Conservation (phyloP, 2,888 invertebrate species). For the Galeopsomyia nigrocyanea region DNA sequence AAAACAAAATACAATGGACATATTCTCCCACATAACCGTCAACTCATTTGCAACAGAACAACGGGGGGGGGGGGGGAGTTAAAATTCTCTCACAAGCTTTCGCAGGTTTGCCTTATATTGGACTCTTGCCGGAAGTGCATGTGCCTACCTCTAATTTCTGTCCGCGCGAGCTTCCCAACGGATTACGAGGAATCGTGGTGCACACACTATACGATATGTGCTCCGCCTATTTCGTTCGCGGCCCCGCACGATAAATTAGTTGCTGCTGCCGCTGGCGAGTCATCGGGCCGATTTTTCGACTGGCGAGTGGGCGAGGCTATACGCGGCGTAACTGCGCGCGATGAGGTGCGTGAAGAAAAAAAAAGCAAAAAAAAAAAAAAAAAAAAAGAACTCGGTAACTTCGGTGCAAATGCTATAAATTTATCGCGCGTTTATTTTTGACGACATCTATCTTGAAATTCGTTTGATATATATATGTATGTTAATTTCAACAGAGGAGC, state of each 20-base stretch:
- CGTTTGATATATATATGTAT: no score
- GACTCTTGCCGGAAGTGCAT: background rate
- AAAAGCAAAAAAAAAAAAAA: no score
- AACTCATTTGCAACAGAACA: slow-evolving; percentile 2
- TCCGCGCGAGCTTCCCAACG: background rate
- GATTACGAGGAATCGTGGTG: slow-evolving; percentile 1
- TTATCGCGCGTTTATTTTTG: no score
- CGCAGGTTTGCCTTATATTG: slow-evolving; percentile 4
- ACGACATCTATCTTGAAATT: no score
- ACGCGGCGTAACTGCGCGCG: background rate
- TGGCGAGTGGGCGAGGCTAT: slow-evolving; percentile 1
- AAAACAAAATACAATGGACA: background rate
- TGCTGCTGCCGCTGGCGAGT: slow-evolving; percentile 21
- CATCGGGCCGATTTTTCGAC: no score
- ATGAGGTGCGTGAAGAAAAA: background rate
- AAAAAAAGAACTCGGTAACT: no score
- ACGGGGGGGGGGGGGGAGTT: background rate
- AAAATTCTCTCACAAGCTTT: background rate
- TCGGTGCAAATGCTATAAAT: no score
- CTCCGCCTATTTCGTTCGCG: slow-evolving; percentile 40
- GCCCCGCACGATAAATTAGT: slow-evolving; percentile 38
- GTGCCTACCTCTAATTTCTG: no score
- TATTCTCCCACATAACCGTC: background rate
- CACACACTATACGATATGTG: background rate
- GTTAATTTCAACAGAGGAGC: no score